Evolutionary conservation across 2,113 vertebrate genomes (phyloP), one percentile per base, ranked within the genome.

Genomic region (Poicephalus gulielmi): DNA sequence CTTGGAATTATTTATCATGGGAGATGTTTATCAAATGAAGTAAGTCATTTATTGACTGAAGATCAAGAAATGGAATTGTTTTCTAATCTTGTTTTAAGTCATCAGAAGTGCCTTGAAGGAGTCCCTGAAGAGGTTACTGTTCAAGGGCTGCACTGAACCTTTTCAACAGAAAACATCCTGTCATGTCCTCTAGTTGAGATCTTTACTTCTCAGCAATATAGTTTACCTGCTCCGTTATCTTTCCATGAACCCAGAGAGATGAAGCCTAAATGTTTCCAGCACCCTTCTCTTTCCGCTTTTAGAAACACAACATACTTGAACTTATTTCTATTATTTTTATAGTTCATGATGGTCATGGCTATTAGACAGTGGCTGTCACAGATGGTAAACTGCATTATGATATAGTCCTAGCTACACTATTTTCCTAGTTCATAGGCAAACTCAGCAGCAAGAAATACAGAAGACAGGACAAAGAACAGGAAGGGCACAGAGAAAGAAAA

Each of bases 401-500:
- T 4, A 25, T 46, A 68, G 6, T 64, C 76, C 39, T 31, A 82
- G 57, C 57, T 33, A 84, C 11, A 4, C 8, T 71, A 6, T 64
- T 88, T 78, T 75, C 84, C 69, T 57, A 94, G 37, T 22, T 79
- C 41, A 59, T 31, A 55, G 69, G 62, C 57, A 88, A 96, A 88
- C 33, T 92, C 77, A 89, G 77, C 37, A 94, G 57, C 25, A 95
- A 66, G 68, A 93, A 86, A 77, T 70, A 92, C 20, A 67, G 49
- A 80, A 80, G 50, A 80, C 46, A 92, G 55, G 89, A 94, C 57
- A 75, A 84, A 84, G 86, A 82, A 44, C 74, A 92, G 39, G 76
- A 96, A 95, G 84, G 74, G 28, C 86, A 91, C 0, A 52, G 14
- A 50, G 81, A 85, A 94, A 94, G 76, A 94, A 96, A 95, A 87